Conservation (phyloP, 1,140 invertebrate genomes). For the Neodiprion pinetum region DNA sequence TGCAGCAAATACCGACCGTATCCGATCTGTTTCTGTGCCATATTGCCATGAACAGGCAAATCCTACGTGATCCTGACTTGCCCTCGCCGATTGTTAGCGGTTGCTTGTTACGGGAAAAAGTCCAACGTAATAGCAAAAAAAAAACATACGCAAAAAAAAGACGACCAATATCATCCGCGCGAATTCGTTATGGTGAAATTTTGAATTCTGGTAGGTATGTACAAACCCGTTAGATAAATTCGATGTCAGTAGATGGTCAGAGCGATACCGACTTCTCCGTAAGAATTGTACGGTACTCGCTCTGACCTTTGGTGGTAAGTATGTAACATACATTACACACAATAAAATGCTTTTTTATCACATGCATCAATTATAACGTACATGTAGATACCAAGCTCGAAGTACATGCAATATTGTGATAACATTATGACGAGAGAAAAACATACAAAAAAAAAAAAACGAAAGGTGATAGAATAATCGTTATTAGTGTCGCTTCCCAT, state of each 20-base stretch:
- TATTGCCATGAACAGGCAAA: too few species aligned
- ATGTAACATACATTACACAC: background rate
- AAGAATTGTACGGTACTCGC: background rate
- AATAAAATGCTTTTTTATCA: background rate
- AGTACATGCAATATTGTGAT: background rate
- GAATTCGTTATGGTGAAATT: too few species aligned
- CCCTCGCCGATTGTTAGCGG: constrained; percentile 57
- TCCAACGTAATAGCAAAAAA: constrained; percentile 10
- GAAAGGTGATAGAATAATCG: background rate
- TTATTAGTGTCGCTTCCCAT: too few species aligned
- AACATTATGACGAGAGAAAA: background rate
- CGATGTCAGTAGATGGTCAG: background rate
- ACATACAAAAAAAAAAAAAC: background rate
- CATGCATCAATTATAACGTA: background rate
- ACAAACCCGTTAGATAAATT: too few species aligned
- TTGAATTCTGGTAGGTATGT: too few species aligned
- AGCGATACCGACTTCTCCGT: background rate
- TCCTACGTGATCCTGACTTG: constrained; percentile 47
- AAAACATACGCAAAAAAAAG: too few species aligned
- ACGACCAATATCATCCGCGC: too few species aligned
- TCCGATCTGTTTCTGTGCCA: background rate
- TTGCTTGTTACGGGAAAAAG: constrained; percentile 50
- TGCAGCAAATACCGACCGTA: background rate
- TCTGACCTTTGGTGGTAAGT: background rate
- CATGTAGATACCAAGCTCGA: background rate